A percentile compares a stretch with the other conserved stretches of the same genome.
Evolutionary conservation across 2,113 vertebrate species (phyloP).

Genomic region (Rhinoptilus africanus): DNA sequence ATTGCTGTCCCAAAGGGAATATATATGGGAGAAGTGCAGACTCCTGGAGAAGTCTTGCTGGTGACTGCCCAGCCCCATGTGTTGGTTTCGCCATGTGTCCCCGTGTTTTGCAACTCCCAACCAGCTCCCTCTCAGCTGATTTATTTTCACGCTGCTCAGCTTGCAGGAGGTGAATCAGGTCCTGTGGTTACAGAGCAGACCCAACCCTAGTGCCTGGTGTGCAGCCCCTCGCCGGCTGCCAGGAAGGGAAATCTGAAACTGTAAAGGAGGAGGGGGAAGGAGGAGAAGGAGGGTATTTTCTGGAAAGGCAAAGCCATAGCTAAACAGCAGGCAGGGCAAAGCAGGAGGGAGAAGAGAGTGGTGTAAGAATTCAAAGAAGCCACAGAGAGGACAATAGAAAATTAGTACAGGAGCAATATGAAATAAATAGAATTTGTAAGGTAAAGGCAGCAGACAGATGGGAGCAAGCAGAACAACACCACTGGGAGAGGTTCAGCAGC

Average conservation of each 20-base stretch:
- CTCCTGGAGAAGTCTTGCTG: neutral
- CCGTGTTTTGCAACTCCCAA: neutral
- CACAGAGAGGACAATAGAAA: neutral
- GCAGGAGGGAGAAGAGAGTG: neutral
- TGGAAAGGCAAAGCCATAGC: conserved; percentile 20
- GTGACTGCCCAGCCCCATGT: neutral
- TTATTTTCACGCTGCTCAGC: conserved; percentile 13
- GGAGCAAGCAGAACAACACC: neutral
- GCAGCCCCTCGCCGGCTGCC: conserved; percentile 31
- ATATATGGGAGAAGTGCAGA: neutral
- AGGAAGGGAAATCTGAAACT: conserved; percentile 54
- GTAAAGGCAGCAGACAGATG: neutral
- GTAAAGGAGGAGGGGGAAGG: conserved; percentile 40
- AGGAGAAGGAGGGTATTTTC: conserved; percentile 40
- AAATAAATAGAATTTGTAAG: conserved; percentile 7
- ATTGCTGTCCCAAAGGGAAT: neutral
- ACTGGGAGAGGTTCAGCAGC: neutral
- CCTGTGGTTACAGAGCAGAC: neutral
- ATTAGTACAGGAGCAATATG: neutral
- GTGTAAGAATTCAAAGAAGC: neutral
- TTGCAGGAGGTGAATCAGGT: conserved; percentile 30
- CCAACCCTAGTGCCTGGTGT: neutral
- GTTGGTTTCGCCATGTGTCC: neutral
- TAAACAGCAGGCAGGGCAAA: conserved; percentile 28
- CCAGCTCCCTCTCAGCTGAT: conserved; percentile 37